These are phyloP conservation scores for Prietella phreatophila DNA, from an alignment of 2,113 vertebrate species.

Conservation along the genomic window DNA sequence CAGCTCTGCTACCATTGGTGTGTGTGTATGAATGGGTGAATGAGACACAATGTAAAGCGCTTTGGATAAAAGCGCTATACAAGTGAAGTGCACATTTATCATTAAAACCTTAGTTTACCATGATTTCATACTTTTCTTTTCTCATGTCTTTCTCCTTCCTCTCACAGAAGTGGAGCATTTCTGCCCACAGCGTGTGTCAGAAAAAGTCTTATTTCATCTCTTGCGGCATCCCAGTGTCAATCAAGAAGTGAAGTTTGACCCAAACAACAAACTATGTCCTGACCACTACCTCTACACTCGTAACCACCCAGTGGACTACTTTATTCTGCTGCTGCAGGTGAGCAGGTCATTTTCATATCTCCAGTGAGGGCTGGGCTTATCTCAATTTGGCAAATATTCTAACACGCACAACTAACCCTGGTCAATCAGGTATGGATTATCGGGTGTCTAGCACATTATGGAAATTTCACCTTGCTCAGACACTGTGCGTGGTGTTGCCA, in stretches of 20 bases:
- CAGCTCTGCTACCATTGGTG: no score
- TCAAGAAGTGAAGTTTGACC: conserved; percentile 87
- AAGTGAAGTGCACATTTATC: no score
- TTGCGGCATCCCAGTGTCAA: conserved; percentile 87
- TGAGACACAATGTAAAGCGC: no score
- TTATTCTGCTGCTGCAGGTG: conserved; percentile 90
- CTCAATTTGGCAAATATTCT: background rate
- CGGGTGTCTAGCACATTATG: background rate
- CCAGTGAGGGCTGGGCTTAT: background rate
- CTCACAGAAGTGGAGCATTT: conserved; percentile 85
- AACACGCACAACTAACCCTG: background rate
- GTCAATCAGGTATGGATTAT: background rate
- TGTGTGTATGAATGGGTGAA: no score
- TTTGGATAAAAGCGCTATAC: no score
- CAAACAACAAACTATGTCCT: conserved; percentile 74
- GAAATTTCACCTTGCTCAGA: background rate
- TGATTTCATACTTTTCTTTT: background rate
- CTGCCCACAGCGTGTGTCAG: conserved; percentile 78
- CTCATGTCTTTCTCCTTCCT: conserved; percentile 33
- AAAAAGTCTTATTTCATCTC: conserved; percentile 86
- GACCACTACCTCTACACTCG: conserved; percentile 87
- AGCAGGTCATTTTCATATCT: background rate
- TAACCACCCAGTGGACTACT: conserved; percentile 88
- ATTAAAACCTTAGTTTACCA: background rate
- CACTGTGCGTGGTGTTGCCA: background rate